phyloP scores from a whole-genome alignment of 2,888 invertebrate genomes.

The Drosophila kuntzei region DNA sequence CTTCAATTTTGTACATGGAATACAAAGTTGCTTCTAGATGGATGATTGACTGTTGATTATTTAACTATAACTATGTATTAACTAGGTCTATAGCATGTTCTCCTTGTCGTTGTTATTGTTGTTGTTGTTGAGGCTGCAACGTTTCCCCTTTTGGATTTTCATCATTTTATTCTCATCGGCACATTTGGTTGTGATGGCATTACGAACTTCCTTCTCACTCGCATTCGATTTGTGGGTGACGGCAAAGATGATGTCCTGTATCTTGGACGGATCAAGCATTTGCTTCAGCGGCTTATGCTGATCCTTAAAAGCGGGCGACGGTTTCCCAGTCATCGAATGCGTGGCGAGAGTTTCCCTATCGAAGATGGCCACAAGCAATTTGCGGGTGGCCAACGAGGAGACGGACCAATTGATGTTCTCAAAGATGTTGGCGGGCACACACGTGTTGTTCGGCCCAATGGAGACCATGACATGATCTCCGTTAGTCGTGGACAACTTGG shows the following conservation, averaged over 20 bases:
- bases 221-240: constrained; percentile 87
- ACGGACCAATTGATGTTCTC: constrained; percentile 87
- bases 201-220: constrained; percentile 87
- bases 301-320: constrained; percentile 86
- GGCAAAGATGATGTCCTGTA: constrained; percentile 87
- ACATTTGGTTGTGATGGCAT: constrained; percentile 88
- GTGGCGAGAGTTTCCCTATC: constrained; percentile 87
- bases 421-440: constrained; percentile 84
- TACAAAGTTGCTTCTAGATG: constrained; percentile 1
- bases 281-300: constrained; percentile 82
- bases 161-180: constrained; percentile 88
- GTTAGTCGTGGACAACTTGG: not conserved
- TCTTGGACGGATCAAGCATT: constrained; percentile 86
- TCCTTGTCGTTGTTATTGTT: constrained; percentile 70
- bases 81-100: constrained; percentile 47
- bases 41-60: not conserved
- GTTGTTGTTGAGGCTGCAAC: constrained; percentile 51
- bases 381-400: constrained; percentile 87
- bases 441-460: constrained; percentile 85
- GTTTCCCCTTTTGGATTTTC: constrained; percentile 84
- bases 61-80: not conserved
- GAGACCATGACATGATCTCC: constrained; percentile 71
- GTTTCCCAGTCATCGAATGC: constrained; percentile 88
- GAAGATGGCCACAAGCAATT: constrained; percentile 87
- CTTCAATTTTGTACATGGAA: constrained; percentile 11